These are phyloP conservation scores for Nasonia giraulti DNA, from an alignment of 1,140 invertebrate genomes.

Conservation along the genomic window DNA sequence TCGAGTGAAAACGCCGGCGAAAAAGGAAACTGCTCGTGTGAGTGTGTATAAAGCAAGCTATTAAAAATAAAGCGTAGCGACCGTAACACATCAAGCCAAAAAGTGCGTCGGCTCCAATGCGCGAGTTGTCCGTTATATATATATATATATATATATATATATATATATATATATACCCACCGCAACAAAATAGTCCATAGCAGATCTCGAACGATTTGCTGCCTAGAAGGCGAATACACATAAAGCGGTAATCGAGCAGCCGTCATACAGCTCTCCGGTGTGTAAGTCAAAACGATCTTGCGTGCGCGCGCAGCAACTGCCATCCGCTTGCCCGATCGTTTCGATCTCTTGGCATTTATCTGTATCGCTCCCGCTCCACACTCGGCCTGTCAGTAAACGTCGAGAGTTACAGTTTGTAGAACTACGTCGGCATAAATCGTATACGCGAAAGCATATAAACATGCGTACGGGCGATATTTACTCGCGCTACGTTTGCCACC, in stretches of 20 bases:
- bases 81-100: background rate
- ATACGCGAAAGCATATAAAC: background rate
- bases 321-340: slow-evolving; percentile 6
- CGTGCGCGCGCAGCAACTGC: background rate
- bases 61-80: background rate
- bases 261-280: background rate
- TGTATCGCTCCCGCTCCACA: background rate
- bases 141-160: no score
- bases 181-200: background rate
- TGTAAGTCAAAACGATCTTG: slow-evolving; percentile 28
- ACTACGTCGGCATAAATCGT: slow-evolving; percentile 31
- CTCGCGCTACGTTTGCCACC: slow-evolving; percentile 32
- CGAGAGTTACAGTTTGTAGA: slow-evolving; percentile 22
- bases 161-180: no score
- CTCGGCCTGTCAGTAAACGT: background rate
- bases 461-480: slow-evolving; percentile 1
- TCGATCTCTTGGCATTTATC: background rate
- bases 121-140: background rate
- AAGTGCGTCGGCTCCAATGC: background rate
- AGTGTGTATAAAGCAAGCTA: background rate
- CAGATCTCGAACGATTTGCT: background rate
- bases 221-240: background rate
- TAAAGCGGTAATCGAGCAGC: background rate
- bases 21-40: background rate
- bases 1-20: background rate